These are phyloP conservation scores for Tribolium castaneum DNA, from an alignment of 1,140 invertebrate species.

Conservation along the genomic window DNA sequence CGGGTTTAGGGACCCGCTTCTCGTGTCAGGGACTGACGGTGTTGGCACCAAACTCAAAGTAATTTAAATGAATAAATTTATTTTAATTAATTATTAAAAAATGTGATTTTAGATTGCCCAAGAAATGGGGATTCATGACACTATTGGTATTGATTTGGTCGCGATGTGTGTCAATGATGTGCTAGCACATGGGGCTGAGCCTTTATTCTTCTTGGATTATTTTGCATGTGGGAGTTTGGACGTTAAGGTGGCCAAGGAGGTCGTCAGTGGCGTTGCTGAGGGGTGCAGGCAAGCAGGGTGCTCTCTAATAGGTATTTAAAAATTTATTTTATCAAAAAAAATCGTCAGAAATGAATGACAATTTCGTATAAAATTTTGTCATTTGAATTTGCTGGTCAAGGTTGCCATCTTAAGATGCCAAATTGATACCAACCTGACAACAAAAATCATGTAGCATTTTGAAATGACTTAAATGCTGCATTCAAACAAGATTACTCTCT, in stretches of 20 bases:
- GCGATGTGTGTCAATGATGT: constrained; percentile 99
- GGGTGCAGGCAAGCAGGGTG: constrained; percentile 90
- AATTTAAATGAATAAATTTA: constrained; percentile 42
- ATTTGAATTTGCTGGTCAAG: too few species aligned
- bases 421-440: too few species aligned
- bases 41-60: constrained; percentile 97
- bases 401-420: too few species aligned
- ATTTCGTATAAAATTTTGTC: neutral
- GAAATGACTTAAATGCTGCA: too few species aligned
- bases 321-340: too few species aligned
- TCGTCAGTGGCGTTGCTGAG: constrained; percentile 87
- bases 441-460: too few species aligned
- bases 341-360: constrained; percentile 18
- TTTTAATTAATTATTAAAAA: neutral
- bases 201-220: constrained; percentile 96
- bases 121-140: constrained; percentile 80
- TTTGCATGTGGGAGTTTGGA: constrained; percentile 92
- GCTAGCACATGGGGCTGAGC: constrained; percentile 93
- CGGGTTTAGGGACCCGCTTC: constrained; percentile 81
- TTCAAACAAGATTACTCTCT: too few species aligned
- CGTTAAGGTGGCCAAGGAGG: constrained; percentile 77
- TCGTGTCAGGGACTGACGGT: constrained; percentile 96
- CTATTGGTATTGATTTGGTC: constrained; percentile 94
- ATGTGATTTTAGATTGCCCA: constrained; percentile 79
- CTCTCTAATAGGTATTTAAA: constrained; percentile 80